Conservation (phyloP, 1,140 invertebrate species). For the Gryon sp. region DNA sequence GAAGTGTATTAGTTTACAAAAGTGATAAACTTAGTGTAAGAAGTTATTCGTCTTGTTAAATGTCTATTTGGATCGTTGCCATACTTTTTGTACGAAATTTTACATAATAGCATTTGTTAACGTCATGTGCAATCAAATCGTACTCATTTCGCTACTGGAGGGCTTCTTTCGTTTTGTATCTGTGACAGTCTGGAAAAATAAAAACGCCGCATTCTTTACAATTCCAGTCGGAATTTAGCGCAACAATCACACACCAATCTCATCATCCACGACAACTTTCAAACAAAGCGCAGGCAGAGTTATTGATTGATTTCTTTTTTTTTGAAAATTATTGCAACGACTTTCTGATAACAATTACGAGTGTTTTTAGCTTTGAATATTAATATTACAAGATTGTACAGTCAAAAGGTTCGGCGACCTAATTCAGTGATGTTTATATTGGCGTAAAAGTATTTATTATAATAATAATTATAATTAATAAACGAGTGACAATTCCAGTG, state of each 20-base stretch:
- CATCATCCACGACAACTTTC: conserved; percentile 8
- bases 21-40: too few species aligned
- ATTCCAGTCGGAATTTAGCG: conserved; percentile 22
- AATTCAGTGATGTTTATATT: conserved; percentile 24
- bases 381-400: too few species aligned
- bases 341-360: neutral
- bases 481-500: conserved; percentile 14
- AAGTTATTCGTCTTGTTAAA: too few species aligned
- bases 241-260: conserved; percentile 26
- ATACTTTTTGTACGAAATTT: too few species aligned
- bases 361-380: too few species aligned
- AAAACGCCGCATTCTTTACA: conserved; percentile 16
- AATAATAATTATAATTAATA: conserved; percentile 54
- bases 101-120: conserved; percentile 28
- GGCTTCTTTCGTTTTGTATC: conserved; percentile 41
- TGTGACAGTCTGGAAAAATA: conserved; percentile 56
- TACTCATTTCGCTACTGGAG: conserved; percentile 23
- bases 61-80: too few species aligned
- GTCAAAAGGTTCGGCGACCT: neutral
- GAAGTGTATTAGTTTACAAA: too few species aligned
- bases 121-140: conserved; percentile 24
- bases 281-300: conserved; percentile 5
- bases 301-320: conserved; percentile 43
- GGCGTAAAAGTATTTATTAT: conserved; percentile 33
- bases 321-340: neutral